These are phyloP conservation scores for Protonemura montana DNA, from an alignment of 2,888 invertebrate genomes.

Conservation along the genomic window DNA sequence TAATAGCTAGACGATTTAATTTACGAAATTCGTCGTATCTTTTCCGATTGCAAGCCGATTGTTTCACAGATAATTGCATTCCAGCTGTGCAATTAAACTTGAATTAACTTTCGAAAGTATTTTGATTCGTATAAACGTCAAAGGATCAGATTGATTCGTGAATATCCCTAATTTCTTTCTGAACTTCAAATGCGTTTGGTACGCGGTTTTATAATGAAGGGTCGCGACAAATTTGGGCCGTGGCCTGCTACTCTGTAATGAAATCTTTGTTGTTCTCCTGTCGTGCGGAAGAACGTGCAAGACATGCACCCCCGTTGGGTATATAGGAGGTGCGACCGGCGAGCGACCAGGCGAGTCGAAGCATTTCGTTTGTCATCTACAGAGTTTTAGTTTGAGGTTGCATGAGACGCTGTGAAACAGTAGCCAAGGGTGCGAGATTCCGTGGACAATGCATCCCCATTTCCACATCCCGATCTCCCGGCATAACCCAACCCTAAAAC, in stretches of 20 bases:
- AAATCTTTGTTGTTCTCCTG: background rate
- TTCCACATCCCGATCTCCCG: background rate
- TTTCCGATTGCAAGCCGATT: too few relatives aligned
- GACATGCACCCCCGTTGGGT: background rate
- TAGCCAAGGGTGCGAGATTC: constrained; percentile 10
- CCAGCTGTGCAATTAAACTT: too few relatives aligned
- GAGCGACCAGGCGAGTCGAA: background rate
- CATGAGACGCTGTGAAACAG: background rate
- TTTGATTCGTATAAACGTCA: background rate
- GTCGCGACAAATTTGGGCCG: background rate
- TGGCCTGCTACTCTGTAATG: background rate
- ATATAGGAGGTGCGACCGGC: background rate
- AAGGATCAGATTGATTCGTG: background rate
- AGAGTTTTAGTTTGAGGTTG: background rate
- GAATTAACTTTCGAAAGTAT: background rate
- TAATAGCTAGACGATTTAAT: too few relatives aligned
- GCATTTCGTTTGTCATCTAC: background rate
- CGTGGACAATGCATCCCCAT: constrained; percentile 18
- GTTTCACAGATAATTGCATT: too few relatives aligned
- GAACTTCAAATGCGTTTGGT: too few relatives aligned
- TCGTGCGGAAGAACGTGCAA: background rate
- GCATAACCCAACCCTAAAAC: background rate
- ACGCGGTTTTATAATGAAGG: too few relatives aligned
- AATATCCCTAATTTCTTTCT: too few relatives aligned
- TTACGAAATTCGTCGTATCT: too few relatives aligned